Percentiles rank a stretch among this genome's conserved stretches.
Evolutionary conservation across 2,888 invertebrate species (phyloP).

Genomic region (Ditula angustiorana): DNA sequence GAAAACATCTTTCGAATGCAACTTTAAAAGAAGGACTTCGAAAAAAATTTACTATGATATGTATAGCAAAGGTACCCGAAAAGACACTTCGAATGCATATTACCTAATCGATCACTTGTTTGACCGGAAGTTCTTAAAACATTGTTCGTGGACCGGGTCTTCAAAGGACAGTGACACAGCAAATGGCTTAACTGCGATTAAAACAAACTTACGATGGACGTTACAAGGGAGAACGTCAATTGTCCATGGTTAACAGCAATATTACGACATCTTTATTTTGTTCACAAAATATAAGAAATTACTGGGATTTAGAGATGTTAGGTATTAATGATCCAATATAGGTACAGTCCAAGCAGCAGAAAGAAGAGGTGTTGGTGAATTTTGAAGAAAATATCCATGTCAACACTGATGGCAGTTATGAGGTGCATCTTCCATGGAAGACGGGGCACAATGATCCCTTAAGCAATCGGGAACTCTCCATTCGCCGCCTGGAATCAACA

Average conservation of each 20-base stretch:
- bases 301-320: constrained; percentile 17
- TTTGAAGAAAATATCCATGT: constrained; percentile 15
- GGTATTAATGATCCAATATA: constrained; percentile 19
- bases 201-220: constrained; percentile 25
- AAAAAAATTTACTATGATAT: too few species aligned
- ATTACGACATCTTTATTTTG: background rate
- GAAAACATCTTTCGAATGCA: too few species aligned
- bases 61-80: too few species aligned
- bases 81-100: too few species aligned
- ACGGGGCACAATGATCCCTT: constrained; percentile 2
- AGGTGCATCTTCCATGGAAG: constrained; percentile 23
- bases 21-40: too few species aligned
- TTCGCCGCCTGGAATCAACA: constrained; percentile 17
- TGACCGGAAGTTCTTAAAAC: too few species aligned
- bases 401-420: constrained; percentile 16
- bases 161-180: too few species aligned
- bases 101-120: too few species aligned
- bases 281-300: background rate
- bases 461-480: constrained; percentile 2
- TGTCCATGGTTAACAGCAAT: background rate
- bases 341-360: background rate
- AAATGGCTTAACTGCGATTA: constrained; percentile 6
- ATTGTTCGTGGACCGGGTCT: too few species aligned
- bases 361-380: background rate
- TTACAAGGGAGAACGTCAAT: background rate